Evolutionary conservation across 2,113 vertebrate species (phyloP).

Genomic region (Elgaria multicarinata): DNA sequence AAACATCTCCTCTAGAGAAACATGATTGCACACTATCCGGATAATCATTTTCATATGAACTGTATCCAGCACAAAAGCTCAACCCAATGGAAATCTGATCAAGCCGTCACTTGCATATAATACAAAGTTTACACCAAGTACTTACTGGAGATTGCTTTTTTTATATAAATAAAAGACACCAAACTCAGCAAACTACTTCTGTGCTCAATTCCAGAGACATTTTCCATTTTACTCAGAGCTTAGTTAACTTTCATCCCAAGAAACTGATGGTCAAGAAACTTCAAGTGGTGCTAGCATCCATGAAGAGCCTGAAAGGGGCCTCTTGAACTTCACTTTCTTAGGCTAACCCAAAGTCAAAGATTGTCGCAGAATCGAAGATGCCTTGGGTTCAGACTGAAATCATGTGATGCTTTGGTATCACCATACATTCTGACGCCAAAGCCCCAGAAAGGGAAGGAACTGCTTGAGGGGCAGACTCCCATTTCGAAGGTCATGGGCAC

Average conservation of each 20-base stretch:
- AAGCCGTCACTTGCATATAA: constrained; percentile 32
- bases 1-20: not conserved
- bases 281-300: not conserved
- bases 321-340: too few relatives aligned
- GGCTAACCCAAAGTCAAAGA: too few relatives aligned
- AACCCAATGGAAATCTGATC: constrained; percentile 30
- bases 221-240: constrained; percentile 41
- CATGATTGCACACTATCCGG: not conserved
- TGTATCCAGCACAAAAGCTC: constrained; percentile 36
- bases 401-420: too few relatives aligned
- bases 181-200: not conserved
- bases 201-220: constrained; percentile 13
- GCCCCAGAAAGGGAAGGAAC: too few relatives aligned
- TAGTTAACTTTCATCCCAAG: constrained; percentile 10
- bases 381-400: too few relatives aligned
- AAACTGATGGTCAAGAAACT: not conserved
- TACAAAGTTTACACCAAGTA: constrained; percentile 17
- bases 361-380: too few relatives aligned
- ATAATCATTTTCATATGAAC: constrained; percentile 30
- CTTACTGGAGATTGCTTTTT: constrained; percentile 43
- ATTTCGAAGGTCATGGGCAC: too few relatives aligned
- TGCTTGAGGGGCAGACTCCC: too few relatives aligned
- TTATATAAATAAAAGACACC: not conserved
- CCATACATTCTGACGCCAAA: too few relatives aligned
- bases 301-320: too few relatives aligned